phyloP scores from a whole-genome alignment of 2,888 invertebrate species.

The Coleophora flavipennella region DNA sequence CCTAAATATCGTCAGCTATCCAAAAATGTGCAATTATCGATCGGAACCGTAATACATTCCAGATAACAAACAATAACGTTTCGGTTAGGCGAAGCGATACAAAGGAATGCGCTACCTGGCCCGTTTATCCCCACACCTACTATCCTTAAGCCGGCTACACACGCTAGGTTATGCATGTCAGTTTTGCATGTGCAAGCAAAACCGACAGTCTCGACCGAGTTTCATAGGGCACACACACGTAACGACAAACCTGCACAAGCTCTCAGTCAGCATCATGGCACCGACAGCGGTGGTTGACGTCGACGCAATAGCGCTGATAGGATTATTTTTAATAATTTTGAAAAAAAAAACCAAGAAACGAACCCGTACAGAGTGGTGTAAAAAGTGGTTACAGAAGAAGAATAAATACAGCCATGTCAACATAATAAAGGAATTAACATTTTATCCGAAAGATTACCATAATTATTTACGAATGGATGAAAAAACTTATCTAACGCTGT shows the following conservation, averaged over 20 bases:
- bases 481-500: conserved; percentile 13
- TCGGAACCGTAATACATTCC: no score
- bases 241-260: background rate
- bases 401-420: conserved; percentile 13
- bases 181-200: background rate
- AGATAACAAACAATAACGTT: no score
- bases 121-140: no score
- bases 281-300: background rate
- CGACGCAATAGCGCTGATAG: background rate
- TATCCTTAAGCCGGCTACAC: no score
- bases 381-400: conserved; percentile 15
- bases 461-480: conserved; percentile 19
- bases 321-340: background rate
- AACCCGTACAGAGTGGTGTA: conserved; percentile 12
- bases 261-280: background rate
- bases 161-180: no score
- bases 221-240: background rate
- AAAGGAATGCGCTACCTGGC: no score
- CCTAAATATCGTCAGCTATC: no score
- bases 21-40: no score
- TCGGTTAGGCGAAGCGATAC: no score
- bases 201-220: background rate
- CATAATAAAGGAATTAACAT: conserved; percentile 15
- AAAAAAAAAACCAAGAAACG: background rate
- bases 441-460: conserved; percentile 15